These are phyloP conservation scores for Pangasius sanitwongsei DNA, from an alignment of 2,797 vertebrate genomes.

Conservation along the genomic window DNA sequence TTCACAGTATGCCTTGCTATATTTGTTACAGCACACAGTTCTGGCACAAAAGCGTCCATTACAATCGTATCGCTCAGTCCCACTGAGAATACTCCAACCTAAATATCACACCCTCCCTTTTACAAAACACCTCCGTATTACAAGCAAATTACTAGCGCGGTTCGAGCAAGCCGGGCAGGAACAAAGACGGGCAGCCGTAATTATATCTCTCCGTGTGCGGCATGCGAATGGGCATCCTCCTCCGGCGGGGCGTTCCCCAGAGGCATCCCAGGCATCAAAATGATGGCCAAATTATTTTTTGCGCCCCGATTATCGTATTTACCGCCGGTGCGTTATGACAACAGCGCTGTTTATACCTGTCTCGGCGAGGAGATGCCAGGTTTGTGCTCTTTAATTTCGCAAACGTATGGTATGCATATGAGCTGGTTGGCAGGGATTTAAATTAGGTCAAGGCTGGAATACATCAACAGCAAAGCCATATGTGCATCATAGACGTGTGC, in stretches of 20 bases:
- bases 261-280: conserved; percentile 76
- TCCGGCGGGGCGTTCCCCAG: conserved; percentile 74
- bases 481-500: conserved; percentile 71
- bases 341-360: conserved; percentile 82
- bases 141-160: conserved; percentile 79
- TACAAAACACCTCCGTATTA: conserved; percentile 61
- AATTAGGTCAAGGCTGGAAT: conserved; percentile 85
- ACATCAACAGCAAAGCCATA: conserved; percentile 83
- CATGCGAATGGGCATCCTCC: conserved; percentile 80
- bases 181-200: conserved; percentile 82
- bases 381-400: conserved; percentile 79
- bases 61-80: conserved; percentile 69
- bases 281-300: conserved; percentile 81
- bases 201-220: conserved; percentile 81
- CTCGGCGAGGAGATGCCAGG: conserved; percentile 68
- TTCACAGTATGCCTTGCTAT: conserved; percentile 6
- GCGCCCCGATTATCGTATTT: conserved; percentile 78
- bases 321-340: conserved; percentile 76
- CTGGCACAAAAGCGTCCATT: conserved; percentile 59
- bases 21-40: conserved; percentile 43
- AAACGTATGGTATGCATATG: conserved; percentile 85
- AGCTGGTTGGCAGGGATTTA: conserved; percentile 82
- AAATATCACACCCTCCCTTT: conserved; percentile 72
- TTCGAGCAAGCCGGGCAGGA: conserved; percentile 76
- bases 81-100: conserved; percentile 73